Percentiles rank a stretch among this genome's conserved stretches.
Evolutionary conservation across 2,797 vertebrate species (phyloP).

Genomic region (Labroides dimidiatus): DNA sequence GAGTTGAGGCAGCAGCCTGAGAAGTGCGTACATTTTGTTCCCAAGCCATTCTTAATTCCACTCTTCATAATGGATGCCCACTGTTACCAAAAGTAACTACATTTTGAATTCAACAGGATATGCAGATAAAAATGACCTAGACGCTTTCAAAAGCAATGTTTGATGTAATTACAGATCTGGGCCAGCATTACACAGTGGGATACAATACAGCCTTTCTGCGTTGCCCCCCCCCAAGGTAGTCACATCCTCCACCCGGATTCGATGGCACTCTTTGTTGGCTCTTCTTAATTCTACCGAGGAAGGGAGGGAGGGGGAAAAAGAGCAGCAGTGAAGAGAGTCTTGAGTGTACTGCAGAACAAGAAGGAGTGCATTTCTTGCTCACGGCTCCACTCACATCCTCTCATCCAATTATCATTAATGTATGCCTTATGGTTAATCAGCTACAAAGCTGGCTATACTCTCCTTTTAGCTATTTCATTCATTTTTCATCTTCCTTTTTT

Average conservation of each 20-base stretch:
- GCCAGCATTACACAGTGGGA: slow-evolving; percentile 57
- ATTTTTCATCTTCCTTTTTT: slow-evolving; percentile 18
- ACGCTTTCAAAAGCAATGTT: slow-evolving; percentile 42
- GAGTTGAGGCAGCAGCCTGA: background rate
- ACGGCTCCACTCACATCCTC: slow-evolving; percentile 69
- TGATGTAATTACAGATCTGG: slow-evolving; percentile 69
- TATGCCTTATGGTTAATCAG: slow-evolving; percentile 83
- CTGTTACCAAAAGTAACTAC: slow-evolving; percentile 8
- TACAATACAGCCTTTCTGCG: slow-evolving; percentile 42
- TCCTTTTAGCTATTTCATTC: slow-evolving; percentile 57
- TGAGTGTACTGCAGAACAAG: slow-evolving; percentile 26
- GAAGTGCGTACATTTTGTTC: background rate
- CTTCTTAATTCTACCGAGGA: slow-evolving; percentile 44
- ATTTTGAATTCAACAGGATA: slow-evolving; percentile 26
- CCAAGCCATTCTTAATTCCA: background rate
- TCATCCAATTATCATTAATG: slow-evolving; percentile 84
- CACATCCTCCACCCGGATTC: slow-evolving; percentile 39
- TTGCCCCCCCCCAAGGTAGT: slow-evolving; percentile 53
- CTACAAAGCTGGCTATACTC: slow-evolving; percentile 71
- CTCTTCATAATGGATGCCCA: slow-evolving; percentile 9
- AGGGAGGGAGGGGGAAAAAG: slow-evolving; percentile 26
- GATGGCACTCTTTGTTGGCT: slow-evolving; percentile 51
- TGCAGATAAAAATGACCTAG: slow-evolving; percentile 43
- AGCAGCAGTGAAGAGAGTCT: slow-evolving; percentile 53
- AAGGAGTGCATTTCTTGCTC: slow-evolving; percentile 67